These are phyloP conservation scores for Scrobipalpa atriplicella DNA, from an alignment of 2,888 invertebrate genomes.

Conservation along the genomic window DNA sequence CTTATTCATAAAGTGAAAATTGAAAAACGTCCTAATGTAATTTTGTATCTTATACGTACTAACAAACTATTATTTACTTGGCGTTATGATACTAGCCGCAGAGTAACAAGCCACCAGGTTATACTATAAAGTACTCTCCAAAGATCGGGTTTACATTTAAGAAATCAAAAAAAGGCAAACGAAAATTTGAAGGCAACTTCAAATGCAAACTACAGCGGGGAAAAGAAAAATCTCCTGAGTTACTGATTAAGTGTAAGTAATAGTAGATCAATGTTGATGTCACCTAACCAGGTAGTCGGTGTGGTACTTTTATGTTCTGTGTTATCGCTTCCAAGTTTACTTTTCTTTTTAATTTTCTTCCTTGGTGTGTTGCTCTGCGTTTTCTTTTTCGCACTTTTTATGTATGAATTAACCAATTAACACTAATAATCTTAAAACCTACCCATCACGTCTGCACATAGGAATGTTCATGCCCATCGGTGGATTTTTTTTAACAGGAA, in stretches of 20 bases:
- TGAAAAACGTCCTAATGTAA: constrained; percentile 56
- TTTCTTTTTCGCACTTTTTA: constrained; percentile 49
- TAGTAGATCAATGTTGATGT: constrained; percentile 63
- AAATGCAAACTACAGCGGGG: constrained; percentile 62
- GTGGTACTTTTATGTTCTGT: constrained; percentile 64
- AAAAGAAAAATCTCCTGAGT: constrained; percentile 47
- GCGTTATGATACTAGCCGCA: constrained; percentile 67
- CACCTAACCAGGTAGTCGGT: constrained; percentile 73
- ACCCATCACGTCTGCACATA: not conserved
- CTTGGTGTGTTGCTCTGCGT: constrained; percentile 74
- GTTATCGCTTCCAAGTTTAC: constrained; percentile 56
- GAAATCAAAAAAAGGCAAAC: not conserved
- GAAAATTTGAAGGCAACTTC: constrained; percentile 53
- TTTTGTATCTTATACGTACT: constrained; percentile 54
- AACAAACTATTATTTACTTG: constrained; percentile 72
- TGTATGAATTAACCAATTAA: constrained; percentile 53
- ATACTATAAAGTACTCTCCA: constrained; percentile 60
- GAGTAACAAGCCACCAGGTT: constrained; percentile 67
- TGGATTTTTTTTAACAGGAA: not conserved
- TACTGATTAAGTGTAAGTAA: constrained; percentile 65
- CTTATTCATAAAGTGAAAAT: constrained; percentile 42
- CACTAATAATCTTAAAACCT: constrained; percentile 32
- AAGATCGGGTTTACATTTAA: constrained; percentile 74
- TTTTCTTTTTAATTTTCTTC: constrained; percentile 48
- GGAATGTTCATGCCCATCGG: not conserved